Conservation (phyloP, 2,888 invertebrate genomes). For the Glyphotaelius pellucidus region DNA sequence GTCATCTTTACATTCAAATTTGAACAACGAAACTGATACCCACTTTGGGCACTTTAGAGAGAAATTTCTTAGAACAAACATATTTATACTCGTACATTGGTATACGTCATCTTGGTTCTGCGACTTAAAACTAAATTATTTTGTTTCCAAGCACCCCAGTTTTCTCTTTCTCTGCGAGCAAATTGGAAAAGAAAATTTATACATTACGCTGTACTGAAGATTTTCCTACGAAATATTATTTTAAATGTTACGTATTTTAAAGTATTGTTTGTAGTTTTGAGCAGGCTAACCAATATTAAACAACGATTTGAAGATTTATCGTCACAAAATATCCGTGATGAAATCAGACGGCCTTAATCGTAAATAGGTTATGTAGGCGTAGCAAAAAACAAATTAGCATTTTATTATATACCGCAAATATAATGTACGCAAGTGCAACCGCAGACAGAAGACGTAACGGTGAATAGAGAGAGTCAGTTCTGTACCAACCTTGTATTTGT, state of each 20-base stretch:
- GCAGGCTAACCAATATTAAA: not conserved
- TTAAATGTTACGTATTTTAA: no score
- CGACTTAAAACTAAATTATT: not conserved
- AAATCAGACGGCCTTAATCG: slow-evolving; percentile 23
- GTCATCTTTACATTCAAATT: no score
- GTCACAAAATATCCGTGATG: not conserved
- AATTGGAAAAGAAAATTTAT: not conserved
- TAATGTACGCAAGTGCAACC: not conserved
- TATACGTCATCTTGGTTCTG: no score
- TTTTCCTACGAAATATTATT: no score
- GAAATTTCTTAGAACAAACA: no score
- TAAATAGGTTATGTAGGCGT: slow-evolving; percentile 4
- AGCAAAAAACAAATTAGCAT: not conserved
- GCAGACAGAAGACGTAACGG: not conserved
- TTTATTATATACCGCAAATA: not conserved
- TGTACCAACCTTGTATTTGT: not conserved
- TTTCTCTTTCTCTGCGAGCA: not conserved
- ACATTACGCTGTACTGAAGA: not conserved
- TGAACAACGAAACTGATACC: no score
- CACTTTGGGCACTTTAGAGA: no score
- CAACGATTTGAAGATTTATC: not conserved
- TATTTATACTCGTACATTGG: no score
- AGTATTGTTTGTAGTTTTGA: no score
- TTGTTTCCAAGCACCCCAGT: not conserved
- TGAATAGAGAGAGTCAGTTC: not conserved